Percentiles rank a stretch among this genome's conserved stretches.
phyloP scores from a whole-genome alignment of 2,888 invertebrate species.

The Ormyrus rosae region DNA sequence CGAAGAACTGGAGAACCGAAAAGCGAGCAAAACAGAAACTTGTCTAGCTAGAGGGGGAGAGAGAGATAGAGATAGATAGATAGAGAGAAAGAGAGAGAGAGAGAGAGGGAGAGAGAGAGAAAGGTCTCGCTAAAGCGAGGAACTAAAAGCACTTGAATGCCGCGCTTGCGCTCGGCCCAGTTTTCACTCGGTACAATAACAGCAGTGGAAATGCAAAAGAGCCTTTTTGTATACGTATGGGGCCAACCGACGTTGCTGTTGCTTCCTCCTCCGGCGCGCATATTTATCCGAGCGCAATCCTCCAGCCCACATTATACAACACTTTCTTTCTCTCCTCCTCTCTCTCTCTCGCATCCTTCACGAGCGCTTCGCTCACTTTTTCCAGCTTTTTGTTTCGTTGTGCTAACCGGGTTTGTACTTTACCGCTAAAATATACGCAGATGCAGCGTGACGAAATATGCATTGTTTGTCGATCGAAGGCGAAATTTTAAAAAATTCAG shows the following conservation, averaged over 20 bases:
- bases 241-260: neutral
- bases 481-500: no score
- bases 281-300: constrained; percentile 4
- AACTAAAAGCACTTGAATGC: constrained; percentile 60
- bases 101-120: neutral
- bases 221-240: constrained; percentile 5
- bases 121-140: neutral
- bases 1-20: neutral
- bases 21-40: no score
- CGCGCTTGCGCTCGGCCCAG: constrained; percentile 55
- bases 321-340: neutral
- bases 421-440: no score
- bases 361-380: neutral
- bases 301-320: no score
- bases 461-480: no score
- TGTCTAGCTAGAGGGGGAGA: no score
- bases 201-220: constrained; percentile 27
- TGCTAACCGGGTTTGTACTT: no score
- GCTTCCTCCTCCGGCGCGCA: neutral
- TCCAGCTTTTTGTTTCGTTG: no score
- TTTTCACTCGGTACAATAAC: constrained; percentile 58
- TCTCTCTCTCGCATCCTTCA: neutral
- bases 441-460: no score
- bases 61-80: no score
- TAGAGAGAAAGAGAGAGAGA: neutral